These are phyloP conservation scores for Dinomys branickii DNA, from an alignment of 2,113 vertebrate species.

Conservation along the genomic window DNA sequence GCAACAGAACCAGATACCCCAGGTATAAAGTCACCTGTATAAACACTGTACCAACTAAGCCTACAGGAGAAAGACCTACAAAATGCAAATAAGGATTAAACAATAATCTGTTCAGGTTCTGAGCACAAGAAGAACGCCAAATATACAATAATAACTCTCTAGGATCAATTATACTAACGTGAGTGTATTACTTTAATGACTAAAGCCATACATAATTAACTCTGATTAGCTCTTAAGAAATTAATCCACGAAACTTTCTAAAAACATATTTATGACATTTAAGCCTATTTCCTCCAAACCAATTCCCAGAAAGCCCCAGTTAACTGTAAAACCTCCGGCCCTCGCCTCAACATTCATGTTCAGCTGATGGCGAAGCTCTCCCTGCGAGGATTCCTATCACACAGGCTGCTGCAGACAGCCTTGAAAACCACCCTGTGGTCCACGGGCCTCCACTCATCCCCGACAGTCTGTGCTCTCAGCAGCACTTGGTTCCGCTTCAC, in stretches of 20 bases:
- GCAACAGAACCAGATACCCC: constrained; percentile 30
- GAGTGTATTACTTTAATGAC: constrained; percentile 21
- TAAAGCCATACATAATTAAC: constrained; percentile 47
- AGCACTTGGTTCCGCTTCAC: constrained; percentile 44
- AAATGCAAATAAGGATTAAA: constrained; percentile 48
- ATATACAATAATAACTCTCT: constrained; percentile 46
- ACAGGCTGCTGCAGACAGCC: not conserved
- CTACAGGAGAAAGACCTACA: constrained; percentile 20
- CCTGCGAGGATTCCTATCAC: not conserved
- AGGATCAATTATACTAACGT: constrained; percentile 48
- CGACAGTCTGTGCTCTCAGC: not conserved
- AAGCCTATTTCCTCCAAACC: not conserved
- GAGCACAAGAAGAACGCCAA: constrained; percentile 36
- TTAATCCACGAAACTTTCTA: not conserved
- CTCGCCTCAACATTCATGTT: not conserved
- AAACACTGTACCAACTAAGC: constrained; percentile 56
- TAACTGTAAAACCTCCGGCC: not conserved
- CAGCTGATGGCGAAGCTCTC: not conserved
- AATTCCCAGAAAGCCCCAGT: not conserved
- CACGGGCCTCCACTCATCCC: not conserved
- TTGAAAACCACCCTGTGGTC: not conserved
- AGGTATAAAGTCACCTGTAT: constrained; percentile 19
- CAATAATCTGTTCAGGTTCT: constrained; percentile 26
- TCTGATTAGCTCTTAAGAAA: constrained; percentile 19
- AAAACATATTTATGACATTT: not conserved